Percentiles rank a stretch among this genome's conserved stretches.
Conservation (phyloP, 1,140 invertebrate species). For the Asbolus verrucosus region DNA sequence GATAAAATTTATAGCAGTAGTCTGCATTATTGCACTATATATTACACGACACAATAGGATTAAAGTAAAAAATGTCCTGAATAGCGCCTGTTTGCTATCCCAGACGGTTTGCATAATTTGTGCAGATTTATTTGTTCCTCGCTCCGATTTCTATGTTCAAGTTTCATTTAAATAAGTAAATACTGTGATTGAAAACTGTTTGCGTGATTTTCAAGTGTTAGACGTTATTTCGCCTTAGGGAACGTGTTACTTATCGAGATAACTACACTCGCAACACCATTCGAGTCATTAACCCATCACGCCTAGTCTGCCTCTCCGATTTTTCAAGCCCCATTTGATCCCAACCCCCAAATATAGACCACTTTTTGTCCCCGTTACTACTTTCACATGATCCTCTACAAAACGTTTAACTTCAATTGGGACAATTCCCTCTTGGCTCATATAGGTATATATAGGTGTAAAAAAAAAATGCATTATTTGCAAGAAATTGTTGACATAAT, state of each 20-base stretch:
- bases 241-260: slow-evolving; percentile 14
- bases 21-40: slow-evolving; percentile 55
- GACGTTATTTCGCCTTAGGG: not conserved
- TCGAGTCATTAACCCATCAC: slow-evolving; percentile 38
- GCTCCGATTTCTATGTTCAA: slow-evolving; percentile 3
- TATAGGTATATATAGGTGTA: too few relatives aligned
- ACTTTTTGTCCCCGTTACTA: not conserved
- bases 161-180: slow-evolving; percentile 35
- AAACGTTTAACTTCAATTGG: too few relatives aligned
- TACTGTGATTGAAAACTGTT: slow-evolving; percentile 14
- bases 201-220: slow-evolving; percentile 29
- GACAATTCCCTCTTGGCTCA: too few relatives aligned
- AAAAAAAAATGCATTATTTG: too few relatives aligned
- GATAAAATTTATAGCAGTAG: slow-evolving; percentile 53
- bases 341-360: not conserved
- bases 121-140: slow-evolving; percentile 50
- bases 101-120: slow-evolving; percentile 55
- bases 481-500: too few relatives aligned
- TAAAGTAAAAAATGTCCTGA: slow-evolving; percentile 53
- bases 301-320: slow-evolving; percentile 32
- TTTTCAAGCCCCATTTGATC: slow-evolving; percentile 37
- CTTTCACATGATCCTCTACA: not conserved
- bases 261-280: slow-evolving; percentile 2
- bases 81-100: slow-evolving; percentile 53
- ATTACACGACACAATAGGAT: slow-evolving; percentile 56